Evolutionary conservation across 2,888 invertebrate genomes (phyloP), one percentile per base, ranked within the genome.

Genomic region (Spodoptera picta): DNA sequence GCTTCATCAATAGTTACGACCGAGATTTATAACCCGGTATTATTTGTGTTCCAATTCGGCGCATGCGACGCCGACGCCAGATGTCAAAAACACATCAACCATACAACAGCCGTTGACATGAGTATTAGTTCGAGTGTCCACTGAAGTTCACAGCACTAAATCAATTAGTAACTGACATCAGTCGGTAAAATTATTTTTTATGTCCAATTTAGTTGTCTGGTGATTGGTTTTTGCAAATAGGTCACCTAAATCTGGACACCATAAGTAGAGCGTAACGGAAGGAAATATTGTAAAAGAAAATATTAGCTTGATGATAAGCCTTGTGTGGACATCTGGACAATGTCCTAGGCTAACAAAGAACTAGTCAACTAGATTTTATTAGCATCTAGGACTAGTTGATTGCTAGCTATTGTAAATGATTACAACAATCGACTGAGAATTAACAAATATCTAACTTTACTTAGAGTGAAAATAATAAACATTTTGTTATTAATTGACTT

Each of bases 221-320:
- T 63, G 68, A 75, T 74, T 41, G 60, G 60, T 66, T 69, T 74
- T 76, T 69, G 76, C 72, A 68, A 62, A 82, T 87, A 82, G 91
- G 89, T 85, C 89, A 86, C 63, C 63, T 70, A 79, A 76, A 55
- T 45, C 23, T 49, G 7, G n/a, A 47, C 79, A 69, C 68, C 57
- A 59, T 56, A 88, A 87, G 68, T 89, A 70, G 87, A 84, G 83
- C 88, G 77, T 83, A 84, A 85, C 88, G 78, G 84, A 87, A 87
- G 85, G 83, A 88, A 87, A 79, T 27, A 27, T 27, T 27, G 27
- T 27, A 50, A 60, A 43, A 48, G 45, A 19, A 7, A 12, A 11
- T 31, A 45, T 54, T 41, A 53, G 24, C n/a, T 41, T 42, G 9
- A 47, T 53, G 5, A 12, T 10, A 12, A 42, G 19, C 11, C 11